phyloP scores from a whole-genome alignment of 1,140 invertebrate genomes.

The Mactra quadrangularis region DNA sequence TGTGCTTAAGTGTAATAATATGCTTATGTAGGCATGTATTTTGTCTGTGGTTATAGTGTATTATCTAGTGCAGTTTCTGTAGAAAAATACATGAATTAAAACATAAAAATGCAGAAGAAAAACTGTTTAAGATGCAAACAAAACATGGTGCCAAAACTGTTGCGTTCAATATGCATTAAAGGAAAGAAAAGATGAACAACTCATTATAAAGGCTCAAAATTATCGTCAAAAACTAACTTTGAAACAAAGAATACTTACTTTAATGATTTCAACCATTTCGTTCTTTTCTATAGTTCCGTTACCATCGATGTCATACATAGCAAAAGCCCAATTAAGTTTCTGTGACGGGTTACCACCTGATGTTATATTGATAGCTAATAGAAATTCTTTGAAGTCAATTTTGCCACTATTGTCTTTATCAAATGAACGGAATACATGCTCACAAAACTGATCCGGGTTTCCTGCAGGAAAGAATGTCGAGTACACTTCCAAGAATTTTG shows the following conservation, averaged over 20 bases:
- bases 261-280: conserved; percentile 88
- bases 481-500: conserved; percentile 99
- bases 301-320: conserved; percentile 98
- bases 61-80: too few species aligned
- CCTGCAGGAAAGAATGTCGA: conserved; percentile 97
- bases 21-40: too few species aligned
- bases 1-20: too few species aligned
- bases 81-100: too few species aligned
- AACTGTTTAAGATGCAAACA: too few species aligned
- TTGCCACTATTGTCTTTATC: conserved; percentile 98
- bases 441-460: conserved; percentile 99
- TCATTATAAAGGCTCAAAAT: too few species aligned
- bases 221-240: too few species aligned
- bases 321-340: conserved; percentile 99
- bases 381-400: conserved; percentile 84
- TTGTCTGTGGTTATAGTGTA: too few species aligned
- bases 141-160: too few species aligned
- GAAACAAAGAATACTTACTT: conserved; percentile 84
- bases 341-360: conserved; percentile 97
- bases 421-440: conserved; percentile 99
- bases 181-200: too few species aligned
- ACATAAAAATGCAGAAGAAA: too few species aligned
- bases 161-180: too few species aligned
- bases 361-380: conserved; percentile 96
- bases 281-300: conserved; percentile 99